Percentiles rank a stretch among this genome's conserved stretches.
These are phyloP conservation scores for Caracal caracal DNA, from an alignment of 2,113 vertebrate species.

Conservation along the genomic window DNA sequence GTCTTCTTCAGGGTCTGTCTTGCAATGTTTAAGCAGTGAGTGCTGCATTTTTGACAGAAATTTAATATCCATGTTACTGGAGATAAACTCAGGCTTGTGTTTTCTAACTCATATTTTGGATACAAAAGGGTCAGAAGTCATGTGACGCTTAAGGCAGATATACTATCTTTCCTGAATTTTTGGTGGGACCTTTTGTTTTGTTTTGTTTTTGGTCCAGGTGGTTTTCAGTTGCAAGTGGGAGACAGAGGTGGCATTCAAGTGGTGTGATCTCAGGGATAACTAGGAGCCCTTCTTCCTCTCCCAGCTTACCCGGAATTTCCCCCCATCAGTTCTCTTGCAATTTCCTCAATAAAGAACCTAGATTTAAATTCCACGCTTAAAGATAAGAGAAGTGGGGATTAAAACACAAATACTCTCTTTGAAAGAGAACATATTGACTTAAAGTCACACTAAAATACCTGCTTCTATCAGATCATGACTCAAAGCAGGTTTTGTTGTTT, in stretches of 20 bases:
- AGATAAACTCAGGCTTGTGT: slow-evolving; percentile 25
- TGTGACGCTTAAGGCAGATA: background rate
- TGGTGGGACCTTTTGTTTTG: background rate
- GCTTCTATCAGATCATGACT: slow-evolving; percentile 70
- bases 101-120: slow-evolving; percentile 58
- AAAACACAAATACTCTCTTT: slow-evolving; percentile 68
- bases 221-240: slow-evolving; percentile 45
- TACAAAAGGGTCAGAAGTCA: background rate
- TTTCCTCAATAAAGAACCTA: slow-evolving; percentile 62
- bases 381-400: slow-evolving; percentile 73
- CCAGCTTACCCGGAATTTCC: background rate
- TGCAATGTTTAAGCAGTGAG: background rate
- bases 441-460: slow-evolving; percentile 65
- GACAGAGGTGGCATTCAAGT: background rate
- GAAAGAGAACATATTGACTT: slow-evolving; percentile 61
- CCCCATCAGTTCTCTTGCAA: slow-evolving; percentile 53
- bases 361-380: slow-evolving; percentile 75
- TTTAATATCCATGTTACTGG: slow-evolving; percentile 33
- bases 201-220: background rate
- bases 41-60: slow-evolving; percentile 37
- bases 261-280: background rate
- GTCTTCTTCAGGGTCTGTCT: background rate
- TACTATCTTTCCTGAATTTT: background rate
- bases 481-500: slow-evolving; percentile 70
- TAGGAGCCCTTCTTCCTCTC: background rate